Evolutionary conservation across 2,113 vertebrate genomes (phyloP), one percentile per base, ranked within the genome.

Genomic region (Tupaia tana): DNA sequence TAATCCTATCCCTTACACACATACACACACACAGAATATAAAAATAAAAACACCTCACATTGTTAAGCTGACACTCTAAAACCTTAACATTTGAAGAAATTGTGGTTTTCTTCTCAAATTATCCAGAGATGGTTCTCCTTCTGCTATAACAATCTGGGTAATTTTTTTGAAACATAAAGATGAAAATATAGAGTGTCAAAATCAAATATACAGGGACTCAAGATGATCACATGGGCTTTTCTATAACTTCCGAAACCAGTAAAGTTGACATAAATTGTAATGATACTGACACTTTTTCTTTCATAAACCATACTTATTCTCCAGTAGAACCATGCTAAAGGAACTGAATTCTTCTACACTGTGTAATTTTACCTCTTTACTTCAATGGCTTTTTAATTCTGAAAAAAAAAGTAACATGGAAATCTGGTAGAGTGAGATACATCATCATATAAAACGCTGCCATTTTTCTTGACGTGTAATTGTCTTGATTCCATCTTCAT

Each of bases 291-390:
- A 73, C 61, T 43, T 73, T 74, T 11, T 43, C 59, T 89, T 91
- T 92, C 3, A 13, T 43, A 77, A 93, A 71, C 4, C 59, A 83
- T 34, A 74, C 25, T 83, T 86, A 56, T n/a, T 89, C 34, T 69
- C 29, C 34, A 74, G 0, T 19, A 71, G 75, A 11, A 18, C 27
- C 56, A 54, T 61, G 9, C 15, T 89, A 86, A 92, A 91, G 16
- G n/a, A 77, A 84, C 8, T 63, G 52, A 91, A 91, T 66, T 93
- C 84, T 80, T 82, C 77, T 2, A 83, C 9, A 56, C 31, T 82
- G 24, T 63, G 80, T 67, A 89, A 80, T 77, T 93, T 90, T 13
- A 83, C 13, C 88, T 74, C 93, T 96, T 89, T 25, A 85, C 19
- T 54, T 67, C 43, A 58, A 0, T 71, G 31, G 14, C 22, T 95